These are phyloP conservation scores for Drosophila eohydei DNA, from an alignment of 2,888 invertebrate species.

Conservation along the genomic window DNA sequence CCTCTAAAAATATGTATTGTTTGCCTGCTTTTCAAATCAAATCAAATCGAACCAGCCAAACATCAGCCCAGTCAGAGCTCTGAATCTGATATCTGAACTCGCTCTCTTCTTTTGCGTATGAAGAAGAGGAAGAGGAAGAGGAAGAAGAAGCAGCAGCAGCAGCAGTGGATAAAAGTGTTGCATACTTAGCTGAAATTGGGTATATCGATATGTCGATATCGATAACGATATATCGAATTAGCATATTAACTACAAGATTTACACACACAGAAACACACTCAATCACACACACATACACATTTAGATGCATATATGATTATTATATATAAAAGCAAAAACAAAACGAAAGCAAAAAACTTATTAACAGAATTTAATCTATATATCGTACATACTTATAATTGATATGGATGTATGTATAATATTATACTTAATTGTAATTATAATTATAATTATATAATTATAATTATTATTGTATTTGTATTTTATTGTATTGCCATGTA, in stretches of 20 bases:
- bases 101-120: background rate
- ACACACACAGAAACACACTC: constrained; percentile 19
- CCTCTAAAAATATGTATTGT: constrained; percentile 22
- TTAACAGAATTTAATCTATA: constrained; percentile 64
- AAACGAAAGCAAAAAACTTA: constrained; percentile 16
- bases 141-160: too few species aligned
- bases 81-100: background rate
- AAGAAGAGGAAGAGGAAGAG: too few species aligned
- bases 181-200: constrained; percentile 22
- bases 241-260: constrained; percentile 22
- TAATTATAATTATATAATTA: constrained; percentile 72
- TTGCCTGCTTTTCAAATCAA: constrained; percentile 6
- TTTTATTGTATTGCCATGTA: constrained; percentile 79
- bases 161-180: constrained; percentile 10
- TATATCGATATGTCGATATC: constrained; percentile 3
- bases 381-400: constrained; percentile 61
- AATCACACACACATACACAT: constrained; percentile 10
- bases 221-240: constrained; percentile 11
- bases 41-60: background rate
- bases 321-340: constrained; percentile 11
- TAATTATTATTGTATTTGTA: constrained; percentile 83
- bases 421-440: constrained; percentile 65
- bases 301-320: constrained; percentile 43
- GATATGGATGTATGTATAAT: constrained; percentile 66
- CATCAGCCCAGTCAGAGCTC: background rate